Evolutionary conservation across 2,888 invertebrate species (phyloP).

Genomic region (Aromia moschata): DNA sequence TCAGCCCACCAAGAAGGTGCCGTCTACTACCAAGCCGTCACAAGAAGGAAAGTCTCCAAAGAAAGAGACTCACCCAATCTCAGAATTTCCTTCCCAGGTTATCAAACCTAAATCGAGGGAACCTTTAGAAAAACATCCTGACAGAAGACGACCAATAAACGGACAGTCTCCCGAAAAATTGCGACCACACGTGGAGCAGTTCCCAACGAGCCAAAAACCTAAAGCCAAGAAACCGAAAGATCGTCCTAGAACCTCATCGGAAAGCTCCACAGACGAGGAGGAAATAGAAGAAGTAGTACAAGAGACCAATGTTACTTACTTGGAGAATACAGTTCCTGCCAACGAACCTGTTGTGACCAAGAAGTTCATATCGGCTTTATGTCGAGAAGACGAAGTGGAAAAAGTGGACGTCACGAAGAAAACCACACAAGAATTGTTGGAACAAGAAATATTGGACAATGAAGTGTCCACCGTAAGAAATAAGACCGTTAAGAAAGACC

Average conservation of each 20-base stretch:
- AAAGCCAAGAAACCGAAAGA: conserved; percentile 18
- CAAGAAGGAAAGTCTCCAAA: conserved; percentile 41
- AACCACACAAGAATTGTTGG: conserved; percentile 39
- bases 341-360: conserved; percentile 55
- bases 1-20: conserved; percentile 12
- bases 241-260: conserved; percentile 26
- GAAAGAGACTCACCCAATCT: conserved; percentile 30
- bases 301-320: conserved; percentile 22
- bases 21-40: conserved; percentile 20
- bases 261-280: conserved; percentile 36
- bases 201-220: conserved; percentile 33
- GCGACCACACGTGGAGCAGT: conserved; percentile 29
- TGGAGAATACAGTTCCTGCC: conserved; percentile 52
- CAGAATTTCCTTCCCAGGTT: conserved; percentile 44
- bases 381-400: conserved; percentile 53
- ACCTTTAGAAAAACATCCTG: conserved; percentile 29
- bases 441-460: conserved; percentile 44
- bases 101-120: conserved; percentile 33
- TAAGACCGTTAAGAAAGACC: conserved; percentile 52
- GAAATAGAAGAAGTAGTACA: conserved; percentile 34
- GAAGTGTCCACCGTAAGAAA: conserved; percentile 26
- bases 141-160: conserved; percentile 13
- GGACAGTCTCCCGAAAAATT: conserved; percentile 25
- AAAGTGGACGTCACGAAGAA: conserved; percentile 40
- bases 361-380: conserved; percentile 51